Evolutionary conservation across 2,797 vertebrate genomes (phyloP).

Genomic region (Sciaenops ocellatus): DNA sequence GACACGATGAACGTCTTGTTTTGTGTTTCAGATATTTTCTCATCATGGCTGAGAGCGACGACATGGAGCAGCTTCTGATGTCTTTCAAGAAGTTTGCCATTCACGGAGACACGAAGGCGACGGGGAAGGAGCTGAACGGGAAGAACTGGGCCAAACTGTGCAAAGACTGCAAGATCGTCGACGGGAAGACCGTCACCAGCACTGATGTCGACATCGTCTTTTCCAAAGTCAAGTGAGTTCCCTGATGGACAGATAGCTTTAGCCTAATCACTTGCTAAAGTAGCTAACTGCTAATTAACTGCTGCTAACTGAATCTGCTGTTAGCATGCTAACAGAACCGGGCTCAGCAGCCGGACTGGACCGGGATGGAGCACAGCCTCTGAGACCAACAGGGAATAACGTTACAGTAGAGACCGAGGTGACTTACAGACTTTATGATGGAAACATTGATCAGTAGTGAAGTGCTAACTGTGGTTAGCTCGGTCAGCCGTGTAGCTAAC

Average conservation of each 20-base stretch:
- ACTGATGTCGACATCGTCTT: conserved; percentile 97
- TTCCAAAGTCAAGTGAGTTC: conserved; percentile 96
- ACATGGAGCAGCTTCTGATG: conserved; percentile 86
- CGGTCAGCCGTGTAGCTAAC: too few relatives aligned
- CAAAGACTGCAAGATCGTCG: conserved; percentile 95
- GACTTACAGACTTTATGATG: not conserved
- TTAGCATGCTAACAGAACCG: too few relatives aligned
- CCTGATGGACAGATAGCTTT: not conserved
- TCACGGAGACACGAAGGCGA: conserved; percentile 94
- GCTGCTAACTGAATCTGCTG: too few relatives aligned
- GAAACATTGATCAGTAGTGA: too few relatives aligned
- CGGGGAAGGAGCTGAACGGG: conserved; percentile 93
- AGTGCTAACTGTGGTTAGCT: too few relatives aligned
- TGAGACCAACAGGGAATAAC: too few relatives aligned
- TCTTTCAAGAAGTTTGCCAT: conserved; percentile 94
- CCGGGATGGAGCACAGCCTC: too few relatives aligned
- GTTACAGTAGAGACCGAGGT: not conserved
- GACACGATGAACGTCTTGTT: not conserved
- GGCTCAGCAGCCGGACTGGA: too few relatives aligned
- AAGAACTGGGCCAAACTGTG: conserved; percentile 99
- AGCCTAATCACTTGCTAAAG: too few relatives aligned
- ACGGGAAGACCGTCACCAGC: conserved; percentile 89
- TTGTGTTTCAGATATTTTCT: conserved; percentile 47
- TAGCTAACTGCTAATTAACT: too few relatives aligned
- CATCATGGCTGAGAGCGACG: conserved; percentile 89